These are phyloP conservation scores for Acanthaster planci DNA, from an alignment of 35 echinoderm and acorn worm genomes.

Conservation along the genomic window DNA sequence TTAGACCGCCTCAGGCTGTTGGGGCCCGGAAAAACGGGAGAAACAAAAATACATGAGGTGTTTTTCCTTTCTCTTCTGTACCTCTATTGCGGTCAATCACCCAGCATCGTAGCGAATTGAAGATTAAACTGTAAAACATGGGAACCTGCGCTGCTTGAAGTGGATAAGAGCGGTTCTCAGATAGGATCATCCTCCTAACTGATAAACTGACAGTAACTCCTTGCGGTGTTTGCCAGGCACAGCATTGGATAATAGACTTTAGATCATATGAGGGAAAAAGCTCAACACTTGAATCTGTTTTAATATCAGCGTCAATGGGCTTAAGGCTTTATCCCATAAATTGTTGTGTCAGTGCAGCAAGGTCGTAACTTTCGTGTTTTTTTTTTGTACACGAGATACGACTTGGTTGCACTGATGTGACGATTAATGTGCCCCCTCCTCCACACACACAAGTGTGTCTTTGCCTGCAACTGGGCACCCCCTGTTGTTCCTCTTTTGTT, in stretches of 20 bases:
- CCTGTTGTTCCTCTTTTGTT: too few relatives aligned
- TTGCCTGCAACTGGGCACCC: too few relatives aligned
- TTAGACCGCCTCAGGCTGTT: neutral
- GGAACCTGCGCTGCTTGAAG: neutral
- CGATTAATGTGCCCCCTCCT: too few relatives aligned
- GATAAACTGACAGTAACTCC: neutral
- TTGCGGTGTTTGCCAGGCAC: neutral
- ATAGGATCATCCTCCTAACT: neutral
- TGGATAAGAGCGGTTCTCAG: neutral
- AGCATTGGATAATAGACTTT: neutral
- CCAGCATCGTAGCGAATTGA: neutral
- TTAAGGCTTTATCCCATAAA: too few relatives aligned
- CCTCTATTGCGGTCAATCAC: slow-evolving; percentile 15
- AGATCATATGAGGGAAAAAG: too few relatives aligned
- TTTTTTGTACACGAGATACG: too few relatives aligned
- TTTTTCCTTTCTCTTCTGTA: neutral
- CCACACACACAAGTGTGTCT: too few relatives aligned
- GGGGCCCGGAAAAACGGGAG: neutral
- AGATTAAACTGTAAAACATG: neutral
- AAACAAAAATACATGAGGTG: neutral
- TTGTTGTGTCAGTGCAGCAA: too few relatives aligned
- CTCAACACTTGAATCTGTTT: too few relatives aligned
- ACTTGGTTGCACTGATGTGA: too few relatives aligned
- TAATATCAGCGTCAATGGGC: too few relatives aligned
- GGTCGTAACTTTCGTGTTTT: too few relatives aligned